Evolutionary conservation across 2,888 invertebrate genomes (phyloP).

Genomic region (Drosophila mercatorum): DNA sequence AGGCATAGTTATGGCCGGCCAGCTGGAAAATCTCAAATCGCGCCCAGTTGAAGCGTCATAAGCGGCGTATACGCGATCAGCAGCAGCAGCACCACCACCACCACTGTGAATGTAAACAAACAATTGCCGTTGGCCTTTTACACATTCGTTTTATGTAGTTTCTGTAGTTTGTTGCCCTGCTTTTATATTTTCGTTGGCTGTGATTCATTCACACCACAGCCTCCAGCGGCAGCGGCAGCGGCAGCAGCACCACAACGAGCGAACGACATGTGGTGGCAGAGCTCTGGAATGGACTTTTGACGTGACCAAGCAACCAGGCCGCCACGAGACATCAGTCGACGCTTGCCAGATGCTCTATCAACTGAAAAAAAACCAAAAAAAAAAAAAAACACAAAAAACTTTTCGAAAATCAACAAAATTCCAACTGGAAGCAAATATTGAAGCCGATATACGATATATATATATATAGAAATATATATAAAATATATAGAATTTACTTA

Average conservation of each 20-base stretch:
- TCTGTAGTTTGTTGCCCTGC: conserved; percentile 32
- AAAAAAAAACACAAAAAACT: not conserved
- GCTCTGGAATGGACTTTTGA: conserved; percentile 32
- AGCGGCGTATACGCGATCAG: conserved; percentile 41
- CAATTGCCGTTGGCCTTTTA: conserved; percentile 47
- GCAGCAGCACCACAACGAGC: conserved; percentile 8
- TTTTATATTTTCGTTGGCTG: conserved; percentile 52
- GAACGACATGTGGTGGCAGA: conserved; percentile 43
- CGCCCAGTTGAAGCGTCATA: conserved; percentile 52
- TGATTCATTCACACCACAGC: conserved; percentile 59
- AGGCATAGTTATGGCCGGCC: conserved; percentile 49
- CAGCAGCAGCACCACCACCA: not conserved
- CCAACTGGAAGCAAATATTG: not conserved
- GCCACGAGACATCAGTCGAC: conserved; percentile 14
- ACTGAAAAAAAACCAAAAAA: not conserved
- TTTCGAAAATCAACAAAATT: not conserved
- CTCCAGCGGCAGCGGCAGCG: conserved; percentile 3
- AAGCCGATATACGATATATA: not conserved
- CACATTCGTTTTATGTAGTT: conserved; percentile 42
- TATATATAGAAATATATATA: not conserved
- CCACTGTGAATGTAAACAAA: conserved; percentile 59
- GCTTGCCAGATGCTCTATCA: conserved; percentile 39
- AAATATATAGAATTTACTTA: not conserved
- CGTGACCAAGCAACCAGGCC: conserved; percentile 12
- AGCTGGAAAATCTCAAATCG: conserved; percentile 79